Base-by-base conservation (phyloP, 2,888 invertebrate species). In the Andricus curvator region DNA sequence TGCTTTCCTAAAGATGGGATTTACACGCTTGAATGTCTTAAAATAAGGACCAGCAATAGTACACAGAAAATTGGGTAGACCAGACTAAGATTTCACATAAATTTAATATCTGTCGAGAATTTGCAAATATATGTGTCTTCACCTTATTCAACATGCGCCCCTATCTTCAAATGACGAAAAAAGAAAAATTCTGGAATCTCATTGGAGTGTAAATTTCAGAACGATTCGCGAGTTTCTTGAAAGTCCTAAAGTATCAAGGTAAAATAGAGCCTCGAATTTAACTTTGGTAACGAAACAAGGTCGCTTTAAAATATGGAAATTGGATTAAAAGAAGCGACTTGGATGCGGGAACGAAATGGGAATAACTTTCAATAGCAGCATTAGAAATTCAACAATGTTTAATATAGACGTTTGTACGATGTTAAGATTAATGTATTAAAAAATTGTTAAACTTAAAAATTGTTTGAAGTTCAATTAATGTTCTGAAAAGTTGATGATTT, bases 21-120 rank as follows among this genome's bases (percentile, higher is more conserved):
- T 74, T 86, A 89, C 83, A 89, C 88, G 89, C 89, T 88, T 86
- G 85, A 87, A 78, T 82, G 86, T 88, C 79, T 82, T 87, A 85
- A 87, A 89, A 88, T 89, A 90, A 89, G 87, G 89, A 86, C 85
- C 84, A 83, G 41, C 44, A 41, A 67, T 44, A n/a, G n/a, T 22
- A 22, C 17, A 62, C 29, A n/a, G 37, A 48, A 29, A 78, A 51
- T 33, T 20, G 44, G 25, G 11, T 37, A 48, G 41, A 68, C 80
- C 56, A 25, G 17, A 74, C 13, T 51, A 51, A 29, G 33, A 74
- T 56, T 74, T 74, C n/a, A 29, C 8, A 37, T 51, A 51, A n/a
- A 74, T 33, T 20, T 17, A 44, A 74, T 20, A 33, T 11, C 13
- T 56, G 33, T 11, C 11, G n/a, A 41, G n/a, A 79, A 22, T 67